Base-by-base conservation (phyloP, 2,113 vertebrate genomes). In the Chrysochloris asiatica region DNA sequence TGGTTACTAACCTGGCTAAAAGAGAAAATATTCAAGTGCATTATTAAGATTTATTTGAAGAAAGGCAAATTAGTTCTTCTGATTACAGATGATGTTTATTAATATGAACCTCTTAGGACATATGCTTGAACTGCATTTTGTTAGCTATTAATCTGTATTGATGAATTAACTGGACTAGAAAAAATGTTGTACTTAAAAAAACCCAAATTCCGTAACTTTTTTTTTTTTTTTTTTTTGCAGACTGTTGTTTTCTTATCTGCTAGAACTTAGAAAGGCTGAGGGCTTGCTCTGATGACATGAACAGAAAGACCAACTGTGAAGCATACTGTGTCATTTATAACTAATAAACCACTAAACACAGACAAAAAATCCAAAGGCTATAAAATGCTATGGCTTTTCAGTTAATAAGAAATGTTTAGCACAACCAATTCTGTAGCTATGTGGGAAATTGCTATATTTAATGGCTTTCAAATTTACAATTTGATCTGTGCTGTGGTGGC, bases 351-450 rank as follows among this genome's bases (percentile, higher is more conserved):
- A 77, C 26, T 48, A 84, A 78, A 41, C 73, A 67, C 22, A 72
- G 82, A 36, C 84, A 96, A 88, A 48, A 80, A 95, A 91, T 36
- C 76, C 24, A 17, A 33, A 79, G 63, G 45, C 96, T 87, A 52
- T 89, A 76, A 93, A 89, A 88, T 41, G 16, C 30, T 2, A 5
- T 22, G 1, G 0, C 24, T 92, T 91, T 95, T 95, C 43, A 87
- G 36, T 92, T 76, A 92, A 63, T 56, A 26, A 36, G 65, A 13
- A 85, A 4, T 86, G 65, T 85, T 61, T 89, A 78, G 67, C 52
- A 67, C 11, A 71, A 59, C 50, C 91, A 82, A 10, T 92, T 93
- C n/a, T 79, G 28, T 93, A 80, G n/a, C 7, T 75, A 14, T 63
- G 26, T 92, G 87, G 63, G 75, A 86, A 94, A 79, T 79, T 76